Percentiles rank a stretch among this genome's conserved stretches.
Conservation (phyloP, 2,797 vertebrate genomes). For the Macroramphosus scolopax region DNA sequence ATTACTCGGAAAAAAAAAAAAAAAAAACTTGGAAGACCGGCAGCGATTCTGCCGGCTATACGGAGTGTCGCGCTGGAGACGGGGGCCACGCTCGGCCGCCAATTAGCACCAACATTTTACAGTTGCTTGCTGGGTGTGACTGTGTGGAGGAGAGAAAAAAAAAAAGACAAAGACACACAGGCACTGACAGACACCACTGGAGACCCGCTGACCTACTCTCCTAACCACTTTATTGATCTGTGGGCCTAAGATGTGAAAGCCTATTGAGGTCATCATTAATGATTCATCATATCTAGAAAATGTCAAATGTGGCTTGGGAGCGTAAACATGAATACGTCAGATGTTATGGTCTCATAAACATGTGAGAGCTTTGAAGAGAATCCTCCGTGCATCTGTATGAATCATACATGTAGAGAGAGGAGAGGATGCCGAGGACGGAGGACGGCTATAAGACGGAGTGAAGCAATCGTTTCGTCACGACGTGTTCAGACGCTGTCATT, state of each 20-base stretch:
- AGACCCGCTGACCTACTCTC: slow-evolving; percentile 82
- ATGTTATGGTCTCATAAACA: slow-evolving; percentile 75
- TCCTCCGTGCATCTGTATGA: slow-evolving; percentile 59
- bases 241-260: slow-evolving; percentile 82
- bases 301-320: slow-evolving; percentile 80
- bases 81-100: slow-evolving; percentile 58
- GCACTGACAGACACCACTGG: slow-evolving; percentile 68
- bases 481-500: slow-evolving; percentile 54
- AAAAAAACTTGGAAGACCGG: slow-evolving; percentile 63
- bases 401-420: slow-evolving; percentile 64
- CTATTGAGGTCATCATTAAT: slow-evolving; percentile 86
- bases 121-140: slow-evolving; percentile 64
- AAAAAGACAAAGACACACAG: slow-evolving; percentile 18
- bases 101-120: slow-evolving; percentile 78
- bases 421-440: slow-evolving; percentile 37
- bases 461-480: slow-evolving; percentile 58
- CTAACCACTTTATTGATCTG: slow-evolving; percentile 84
- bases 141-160: slow-evolving; percentile 55
- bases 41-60: slow-evolving; percentile 61
- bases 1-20: slow-evolving; percentile 42
- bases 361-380: slow-evolving; percentile 66
- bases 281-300: slow-evolving; percentile 84
- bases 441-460: slow-evolving; percentile 43
- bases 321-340: slow-evolving; percentile 73
- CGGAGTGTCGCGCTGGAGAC: slow-evolving; percentile 45